Base-by-base conservation (phyloP, 1,140 invertebrate genomes). In the Cherax quadricarinatus region DNA sequence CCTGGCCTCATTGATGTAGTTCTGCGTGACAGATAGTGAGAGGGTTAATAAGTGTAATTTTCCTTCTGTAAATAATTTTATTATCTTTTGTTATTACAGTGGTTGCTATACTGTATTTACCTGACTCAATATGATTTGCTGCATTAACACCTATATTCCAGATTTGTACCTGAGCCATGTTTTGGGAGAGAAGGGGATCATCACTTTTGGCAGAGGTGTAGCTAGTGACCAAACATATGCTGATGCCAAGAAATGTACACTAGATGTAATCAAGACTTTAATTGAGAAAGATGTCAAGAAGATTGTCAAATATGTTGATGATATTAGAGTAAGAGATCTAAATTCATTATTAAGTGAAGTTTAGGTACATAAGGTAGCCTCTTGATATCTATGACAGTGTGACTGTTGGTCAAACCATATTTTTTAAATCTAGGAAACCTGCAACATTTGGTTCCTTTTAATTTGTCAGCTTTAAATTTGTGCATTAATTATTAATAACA, bases 141-240 rank as follows among this genome's bases (percentile, higher is more conserved):
- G 30, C 30, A 41, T 41, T 41, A 41, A 41, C 30, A 41, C 30
- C 30, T 41, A 41, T 41, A 49, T 88, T 88, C 5, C 73, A 88
- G 86, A 88, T 21, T 41, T 88, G 73, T 88, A 57, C 86, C 73
- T 88, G 86, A 88, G 86, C 53, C 73, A 88, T 78, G 53, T 88
- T 16, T 79, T 88, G 73, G 86, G 86, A 14, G 73, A 78, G 9
- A 88, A 88, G 30, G 86, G 86, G 10, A 88, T 88, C 51, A 88
- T 57, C 14, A 51, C 21, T 21, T 88, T 88, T 88, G 86, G 86
- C 51, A 21, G n/a, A 24, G 79, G 24, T 24, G 86, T 88, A 18
- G 6, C 51, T 5, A 60, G 18, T 41, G n/a, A 79, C 21, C 21
- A 60, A 41, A 51, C 21, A n/a, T 88, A 79, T 75, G 48, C 60